Evolutionary conservation across 1,140 invertebrate species (phyloP), one percentile per base, ranked within the genome.

Genomic region (Drosophila serrata): DNA sequence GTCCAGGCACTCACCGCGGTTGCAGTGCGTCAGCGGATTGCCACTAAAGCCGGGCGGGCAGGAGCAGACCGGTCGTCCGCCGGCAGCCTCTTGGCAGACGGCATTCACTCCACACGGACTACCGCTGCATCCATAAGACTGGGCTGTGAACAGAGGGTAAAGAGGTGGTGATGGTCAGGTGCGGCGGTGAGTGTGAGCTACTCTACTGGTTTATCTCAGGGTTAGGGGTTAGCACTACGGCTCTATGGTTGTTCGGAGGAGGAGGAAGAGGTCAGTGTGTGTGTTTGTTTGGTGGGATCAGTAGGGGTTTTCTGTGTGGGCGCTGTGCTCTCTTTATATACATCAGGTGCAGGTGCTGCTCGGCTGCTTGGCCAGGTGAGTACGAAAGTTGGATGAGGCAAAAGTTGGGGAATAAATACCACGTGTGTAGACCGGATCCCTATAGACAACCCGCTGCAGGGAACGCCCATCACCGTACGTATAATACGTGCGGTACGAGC

Each of bases 41-140:
- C 96, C 96, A 46, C 95, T 95, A 86, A 95, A 94, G 19, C 96
- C 96, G 2, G 95, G 93, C 72, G 95, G 93, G 86, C 96, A 97
- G 49, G 95, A 95, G 92, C 96, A 97, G 4, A 96, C 95, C 1
- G 96, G 95, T 40, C 95, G 92, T 17, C 93, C 94, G 48, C 94
- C 94, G 64, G 94, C 93, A 12, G 95, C 93, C 75, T 94, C 93
- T 45, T 94, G 94, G 82, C 95, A 95, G 60, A 95, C 94, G 5
- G 95, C 95, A 40, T 95, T 95, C 15, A 94, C 93, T 0, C 95
- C 95, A 74, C 95, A 95, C 0, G 95, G 91, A 86, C 68, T 92
- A 3, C 91, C 88, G 39, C 79, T 79, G 70, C 92, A 93, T 15
- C 90, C 92, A 51, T 92, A 90, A 0, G 75, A 74, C 33, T 90